phyloP scores from a whole-genome alignment of 2,888 invertebrate species.

The Hirtodrosophila cameraria region DNA sequence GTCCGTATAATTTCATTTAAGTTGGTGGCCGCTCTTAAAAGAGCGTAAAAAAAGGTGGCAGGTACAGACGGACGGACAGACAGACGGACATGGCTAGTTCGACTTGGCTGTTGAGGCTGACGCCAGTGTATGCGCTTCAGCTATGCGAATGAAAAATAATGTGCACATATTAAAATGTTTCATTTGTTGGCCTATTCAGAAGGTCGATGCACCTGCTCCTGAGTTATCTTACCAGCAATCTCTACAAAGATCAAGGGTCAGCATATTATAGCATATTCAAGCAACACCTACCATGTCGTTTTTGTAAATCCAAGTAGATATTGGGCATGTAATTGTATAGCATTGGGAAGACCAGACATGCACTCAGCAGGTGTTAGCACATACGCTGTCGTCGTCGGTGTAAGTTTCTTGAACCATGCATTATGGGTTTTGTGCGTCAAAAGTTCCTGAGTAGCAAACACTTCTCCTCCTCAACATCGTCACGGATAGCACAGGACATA shows the following conservation, averaged over 20 bases:
- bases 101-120: too few relatives aligned
- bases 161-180: too few relatives aligned
- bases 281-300: slow-evolving; percentile 73
- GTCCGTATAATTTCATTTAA: too few relatives aligned
- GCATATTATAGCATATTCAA: background rate
- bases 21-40: too few relatives aligned
- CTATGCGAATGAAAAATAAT: too few relatives aligned
- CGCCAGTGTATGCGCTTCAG: too few relatives aligned
- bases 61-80: too few relatives aligned
- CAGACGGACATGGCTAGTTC: too few relatives aligned
- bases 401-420: slow-evolving; percentile 16
- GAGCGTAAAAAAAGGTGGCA: too few relatives aligned
- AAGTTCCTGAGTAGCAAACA: slow-evolving; percentile 39
- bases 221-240: too few relatives aligned
- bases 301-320: slow-evolving; percentile 75
- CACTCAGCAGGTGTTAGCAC: slow-evolving; percentile 62
- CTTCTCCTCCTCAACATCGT: slow-evolving; percentile 31
- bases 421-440: slow-evolving; percentile 27
- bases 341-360: slow-evolving; percentile 61
- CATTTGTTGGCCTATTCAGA: too few relatives aligned
- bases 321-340: slow-evolving; percentile 75
- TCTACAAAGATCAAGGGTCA: slow-evolving; percentile 62
- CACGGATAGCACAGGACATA: slow-evolving; percentile 23
- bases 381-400: slow-evolving; percentile 30
- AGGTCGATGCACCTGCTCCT: too few relatives aligned